A percentile compares a stretch with the other conserved stretches of the same genome.
Evolutionary conservation across 2,113 vertebrate genomes (phyloP).

Genomic region (Poecilia latipinna): DNA sequence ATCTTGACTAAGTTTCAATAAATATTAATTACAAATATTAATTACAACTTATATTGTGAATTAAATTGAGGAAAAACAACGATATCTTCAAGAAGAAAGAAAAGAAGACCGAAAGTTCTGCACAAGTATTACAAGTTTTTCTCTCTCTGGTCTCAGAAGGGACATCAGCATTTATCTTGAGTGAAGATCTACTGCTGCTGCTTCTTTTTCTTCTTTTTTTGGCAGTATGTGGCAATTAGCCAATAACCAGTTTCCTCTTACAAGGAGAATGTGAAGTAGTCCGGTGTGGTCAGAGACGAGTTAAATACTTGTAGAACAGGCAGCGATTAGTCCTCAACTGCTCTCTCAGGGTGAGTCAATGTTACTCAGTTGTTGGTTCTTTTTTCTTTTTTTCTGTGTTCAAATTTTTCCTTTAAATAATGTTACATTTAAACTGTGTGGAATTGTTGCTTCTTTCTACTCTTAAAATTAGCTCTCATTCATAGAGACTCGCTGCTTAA

Average conservation of each 20-base stretch:
- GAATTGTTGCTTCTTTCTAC: not conserved
- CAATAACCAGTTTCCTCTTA: conserved; percentile 48
- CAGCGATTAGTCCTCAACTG: conserved; percentile 1
- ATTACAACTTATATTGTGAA: too few species aligned
- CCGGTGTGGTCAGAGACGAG: not conserved
- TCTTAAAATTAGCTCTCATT: not conserved
- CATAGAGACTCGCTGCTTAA: not conserved
- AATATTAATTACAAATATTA: too few species aligned
- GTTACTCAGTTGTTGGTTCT: not conserved
- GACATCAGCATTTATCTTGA: not conserved
- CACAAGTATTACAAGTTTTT: not conserved
- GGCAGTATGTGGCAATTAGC: conserved; percentile 5
- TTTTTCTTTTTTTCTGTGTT: not conserved
- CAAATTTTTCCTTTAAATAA: too few species aligned
- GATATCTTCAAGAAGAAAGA: not conserved
- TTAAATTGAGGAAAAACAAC: not conserved
- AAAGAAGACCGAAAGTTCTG: not conserved
- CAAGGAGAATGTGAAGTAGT: not conserved
- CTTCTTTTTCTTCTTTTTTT: not conserved
- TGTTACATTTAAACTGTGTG: not conserved
- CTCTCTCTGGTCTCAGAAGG: not conserved
- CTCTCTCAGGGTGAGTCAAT: conserved; percentile 43
- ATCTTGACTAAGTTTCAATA: too few species aligned
- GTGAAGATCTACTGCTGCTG: not conserved
- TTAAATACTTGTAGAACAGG: not conserved